Percentiles rank a stretch among this genome's conserved stretches.
These are phyloP conservation scores for Amphilophus citrinellus DNA, from an alignment of 2,113 vertebrate genomes.

Conservation along the genomic window DNA sequence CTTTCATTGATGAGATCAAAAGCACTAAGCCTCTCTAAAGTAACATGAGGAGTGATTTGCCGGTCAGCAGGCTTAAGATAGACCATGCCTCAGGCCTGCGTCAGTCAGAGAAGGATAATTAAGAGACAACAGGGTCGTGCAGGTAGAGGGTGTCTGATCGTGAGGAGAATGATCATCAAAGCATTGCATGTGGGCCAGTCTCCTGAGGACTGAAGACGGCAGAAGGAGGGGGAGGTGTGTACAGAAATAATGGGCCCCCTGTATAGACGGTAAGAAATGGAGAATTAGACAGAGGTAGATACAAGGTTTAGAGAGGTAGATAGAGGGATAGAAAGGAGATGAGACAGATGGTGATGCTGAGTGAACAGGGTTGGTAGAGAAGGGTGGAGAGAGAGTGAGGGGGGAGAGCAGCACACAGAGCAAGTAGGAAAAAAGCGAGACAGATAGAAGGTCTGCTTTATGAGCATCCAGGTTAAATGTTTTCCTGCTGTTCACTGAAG, in stretches of 20 bases:
- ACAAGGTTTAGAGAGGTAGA: conserved; percentile 4
- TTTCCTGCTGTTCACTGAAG: conserved; percentile 69
- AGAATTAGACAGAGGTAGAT: conserved; percentile 36
- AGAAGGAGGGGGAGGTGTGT: background rate
- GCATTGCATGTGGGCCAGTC: conserved; percentile 54
- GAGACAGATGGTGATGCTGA: conserved; percentile 71
- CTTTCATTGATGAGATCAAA: conserved; percentile 59
- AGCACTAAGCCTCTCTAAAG: conserved; percentile 49
- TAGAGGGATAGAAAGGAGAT: conserved; percentile 28
- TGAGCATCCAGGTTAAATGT: conserved; percentile 64
- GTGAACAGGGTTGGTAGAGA: conserved; percentile 54
- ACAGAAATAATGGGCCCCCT: conserved; percentile 46
- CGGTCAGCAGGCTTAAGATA: conserved; percentile 50
- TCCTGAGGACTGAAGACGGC: conserved; percentile 33
- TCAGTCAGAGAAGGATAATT: conserved; percentile 68
- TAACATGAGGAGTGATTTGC: conserved; percentile 59
- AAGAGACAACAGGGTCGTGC: conserved; percentile 63
- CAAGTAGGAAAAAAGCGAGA: background rate
- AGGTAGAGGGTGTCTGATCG: conserved; percentile 54
- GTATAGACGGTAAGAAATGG: conserved; percentile 18
- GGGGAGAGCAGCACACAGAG: background rate
- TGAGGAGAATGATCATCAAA: conserved; percentile 72
- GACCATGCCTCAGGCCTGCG: conserved; percentile 51
- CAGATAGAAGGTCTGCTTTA: conserved; percentile 24
- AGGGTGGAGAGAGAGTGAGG: conserved; percentile 8